These are phyloP conservation scores for Zalophus californianus DNA, from an alignment of 2,797 vertebrate genomes.

Conservation along the genomic window DNA sequence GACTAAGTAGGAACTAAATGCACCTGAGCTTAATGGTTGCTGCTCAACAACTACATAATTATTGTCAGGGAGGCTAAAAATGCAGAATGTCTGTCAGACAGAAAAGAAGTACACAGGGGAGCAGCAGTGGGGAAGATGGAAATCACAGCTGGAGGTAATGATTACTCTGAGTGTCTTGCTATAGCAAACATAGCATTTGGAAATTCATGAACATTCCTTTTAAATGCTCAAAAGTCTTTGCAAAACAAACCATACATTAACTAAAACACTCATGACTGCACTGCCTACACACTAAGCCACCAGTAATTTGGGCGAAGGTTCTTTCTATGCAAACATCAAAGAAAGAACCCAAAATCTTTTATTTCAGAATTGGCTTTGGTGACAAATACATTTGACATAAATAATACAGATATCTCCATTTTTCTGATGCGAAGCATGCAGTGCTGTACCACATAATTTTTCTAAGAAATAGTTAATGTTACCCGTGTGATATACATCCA, in stretches of 20 bases:
- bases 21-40: slow-evolving; percentile 61
- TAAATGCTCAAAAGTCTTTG: slow-evolving; percentile 58
- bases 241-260: slow-evolving; percentile 71
- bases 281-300: slow-evolving; percentile 39
- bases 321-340: slow-evolving; percentile 47
- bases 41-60: slow-evolving; percentile 73
- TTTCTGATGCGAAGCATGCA: background rate
- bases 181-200: slow-evolving; percentile 73
- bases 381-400: background rate
- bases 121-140: slow-evolving; percentile 44
- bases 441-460: background rate
- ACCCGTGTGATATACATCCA: background rate
- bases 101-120: slow-evolving; percentile 60
- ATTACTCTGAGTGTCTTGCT: slow-evolving; percentile 57
- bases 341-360: slow-evolving; percentile 39
- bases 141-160: slow-evolving; percentile 73
- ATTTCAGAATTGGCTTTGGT: slow-evolving; percentile 4
- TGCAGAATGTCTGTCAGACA: slow-evolving; percentile 58
- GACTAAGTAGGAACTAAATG: slow-evolving; percentile 70
- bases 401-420: background rate
- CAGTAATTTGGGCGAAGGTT: slow-evolving; percentile 27
- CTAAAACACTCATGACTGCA: background rate
- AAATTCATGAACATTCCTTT: slow-evolving; percentile 75
- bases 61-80: slow-evolving; percentile 76
- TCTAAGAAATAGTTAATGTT: background rate